Evolutionary conservation across 2,113 vertebrate species (phyloP).

Genomic region (Trematomus loennbergii): DNA sequence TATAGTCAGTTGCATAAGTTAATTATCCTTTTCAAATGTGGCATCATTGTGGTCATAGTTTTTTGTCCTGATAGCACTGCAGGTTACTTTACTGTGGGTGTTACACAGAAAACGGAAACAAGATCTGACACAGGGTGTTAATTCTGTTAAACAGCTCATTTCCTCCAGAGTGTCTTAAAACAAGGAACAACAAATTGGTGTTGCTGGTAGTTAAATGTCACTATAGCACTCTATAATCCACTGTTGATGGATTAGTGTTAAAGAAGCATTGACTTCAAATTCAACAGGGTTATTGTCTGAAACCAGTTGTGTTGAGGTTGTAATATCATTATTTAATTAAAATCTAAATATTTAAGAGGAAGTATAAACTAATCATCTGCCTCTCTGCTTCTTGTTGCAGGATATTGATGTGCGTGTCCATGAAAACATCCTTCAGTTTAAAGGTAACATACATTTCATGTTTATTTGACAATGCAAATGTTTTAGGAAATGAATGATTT

Average conservation of each 20-base stretch:
- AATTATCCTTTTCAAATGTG: too few relatives aligned
- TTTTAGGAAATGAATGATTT: not conserved
- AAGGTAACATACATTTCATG: constrained; percentile 80
- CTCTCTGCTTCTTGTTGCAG: constrained; percentile 73
- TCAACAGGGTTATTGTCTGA: too few relatives aligned
- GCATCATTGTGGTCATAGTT: not conserved
- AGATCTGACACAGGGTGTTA: not conserved
- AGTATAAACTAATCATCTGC: constrained; percentile 7
- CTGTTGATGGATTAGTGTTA: too few relatives aligned
- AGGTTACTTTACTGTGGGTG: not conserved
- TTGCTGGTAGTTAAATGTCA: not conserved
- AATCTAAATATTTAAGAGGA: not conserved
- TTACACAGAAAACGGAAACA: not conserved
- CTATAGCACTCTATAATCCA: not conserved
- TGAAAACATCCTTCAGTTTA: constrained; percentile 90
- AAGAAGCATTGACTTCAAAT: too few relatives aligned
- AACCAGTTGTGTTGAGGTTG: not conserved
- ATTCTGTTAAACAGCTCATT: not conserved
- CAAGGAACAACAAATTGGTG: not conserved
- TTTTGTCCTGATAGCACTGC: not conserved
- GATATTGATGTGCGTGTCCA: constrained; percentile 86
- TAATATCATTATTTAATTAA: not conserved
- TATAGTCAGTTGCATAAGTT: not conserved
- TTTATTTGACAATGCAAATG: not conserved
- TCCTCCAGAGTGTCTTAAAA: not conserved